Evolutionary conservation across 2,888 invertebrate species (phyloP).

Genomic region (Girardia tigrina): DNA sequence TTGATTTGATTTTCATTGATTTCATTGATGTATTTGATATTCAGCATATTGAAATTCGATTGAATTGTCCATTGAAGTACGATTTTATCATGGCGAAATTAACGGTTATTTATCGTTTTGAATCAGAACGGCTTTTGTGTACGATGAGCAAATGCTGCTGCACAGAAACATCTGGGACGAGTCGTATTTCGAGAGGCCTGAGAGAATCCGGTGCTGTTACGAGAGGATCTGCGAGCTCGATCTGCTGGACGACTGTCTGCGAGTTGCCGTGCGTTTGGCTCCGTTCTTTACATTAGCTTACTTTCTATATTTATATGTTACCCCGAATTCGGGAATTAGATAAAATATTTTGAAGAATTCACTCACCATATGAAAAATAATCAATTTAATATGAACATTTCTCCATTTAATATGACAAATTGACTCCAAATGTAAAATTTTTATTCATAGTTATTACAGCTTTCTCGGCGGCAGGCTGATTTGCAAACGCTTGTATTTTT

Average conservation of each 20-base stretch:
- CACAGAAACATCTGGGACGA: conserved; percentile 53
- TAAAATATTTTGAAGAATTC: too few species aligned
- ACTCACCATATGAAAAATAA: too few species aligned
- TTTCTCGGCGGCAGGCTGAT: too few species aligned
- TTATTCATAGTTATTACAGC: too few species aligned
- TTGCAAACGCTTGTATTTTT: too few species aligned
- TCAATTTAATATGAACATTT: too few species aligned
- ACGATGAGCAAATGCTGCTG: conserved; percentile 64
- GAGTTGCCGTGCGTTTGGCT: too few species aligned
- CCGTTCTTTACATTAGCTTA: too few species aligned
- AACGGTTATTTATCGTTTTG: not conserved
- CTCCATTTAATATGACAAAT: too few species aligned
- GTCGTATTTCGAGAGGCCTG: not conserved
- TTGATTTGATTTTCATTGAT: not conserved
- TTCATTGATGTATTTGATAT: not conserved
- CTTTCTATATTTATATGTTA: too few species aligned
- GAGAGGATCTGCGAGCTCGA: not conserved
- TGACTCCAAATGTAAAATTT: too few species aligned
- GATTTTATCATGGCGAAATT: not conserved
- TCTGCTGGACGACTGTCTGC: not conserved
- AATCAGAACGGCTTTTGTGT: conserved; percentile 60
- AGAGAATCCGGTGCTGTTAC: not conserved
- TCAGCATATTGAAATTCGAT: not conserved
- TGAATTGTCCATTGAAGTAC: not conserved
- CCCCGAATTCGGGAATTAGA: too few species aligned